Base-by-base conservation (phyloP, 2,797 vertebrate species). In the Microtus agrestis region DNA sequence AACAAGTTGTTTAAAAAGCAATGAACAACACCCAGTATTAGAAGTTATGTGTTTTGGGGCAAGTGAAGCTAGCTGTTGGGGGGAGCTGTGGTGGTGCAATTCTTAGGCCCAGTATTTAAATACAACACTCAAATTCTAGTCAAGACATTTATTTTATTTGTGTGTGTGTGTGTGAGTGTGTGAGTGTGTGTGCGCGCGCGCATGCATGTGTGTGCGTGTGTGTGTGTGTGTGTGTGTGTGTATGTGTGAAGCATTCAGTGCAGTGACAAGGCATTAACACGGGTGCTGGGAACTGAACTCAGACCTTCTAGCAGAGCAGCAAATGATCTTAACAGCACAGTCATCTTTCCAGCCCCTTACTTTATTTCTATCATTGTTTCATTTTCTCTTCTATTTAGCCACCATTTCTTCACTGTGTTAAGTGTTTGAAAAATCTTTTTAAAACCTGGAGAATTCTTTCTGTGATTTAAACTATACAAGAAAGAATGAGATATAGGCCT, bases 401-500 rank as follows among this genome's bases (percentile, higher is more conserved):
- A 78, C 67, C 59, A 89, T 86, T 37, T 67, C 37, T 34, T 69
- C 82, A 84, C 5, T 81, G 8, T 56, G 21, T 43, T 92, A 46
- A 89, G 27, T 73, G 14, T 93, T 95, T 69, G 31, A 79, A 95
- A 96, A 76, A 69, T 46, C 79, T 40, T 54, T 71, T 91, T 74
- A 74, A 92, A 93, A 76, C 4, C 19, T 23, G 9, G 21, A 87
- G 48, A 78, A 69, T 76, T 7, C 6, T 93, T 93, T 89, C 63
- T 80, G n/a, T 65, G 67, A 6, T 15, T 87, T 91, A 77, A 95
- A 59, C 11, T 77, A 59, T 54, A 34, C 37, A 80, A 69, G 87
- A 40, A 85, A 97, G 80, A 94, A 79, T 71, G 85, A 90, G 27
- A 87, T 25, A 59, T 5, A 59, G 67, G 6, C 37, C 27, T 74